Evolutionary conservation across 2,113 vertebrate genomes (phyloP).

Genomic region (Chlamydotis undulata): DNA sequence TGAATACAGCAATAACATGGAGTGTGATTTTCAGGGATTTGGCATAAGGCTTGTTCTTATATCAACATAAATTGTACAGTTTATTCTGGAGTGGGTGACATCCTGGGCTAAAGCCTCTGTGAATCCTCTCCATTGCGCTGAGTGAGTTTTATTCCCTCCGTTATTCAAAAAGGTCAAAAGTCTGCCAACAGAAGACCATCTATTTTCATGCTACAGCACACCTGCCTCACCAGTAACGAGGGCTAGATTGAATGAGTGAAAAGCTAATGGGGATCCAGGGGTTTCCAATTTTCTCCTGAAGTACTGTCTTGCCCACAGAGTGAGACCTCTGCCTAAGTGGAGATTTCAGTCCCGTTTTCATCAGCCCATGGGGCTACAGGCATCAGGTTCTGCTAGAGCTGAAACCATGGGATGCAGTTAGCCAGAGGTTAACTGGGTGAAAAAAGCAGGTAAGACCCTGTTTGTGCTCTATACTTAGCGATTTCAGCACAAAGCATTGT

Average conservation of each 20-base stretch:
- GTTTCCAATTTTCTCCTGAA: not conserved
- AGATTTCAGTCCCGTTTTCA: not conserved
- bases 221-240: not conserved
- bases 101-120: not conserved
- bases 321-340: not conserved
- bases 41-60: not conserved
- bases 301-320: not conserved
- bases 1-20: not conserved
- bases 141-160: not conserved
- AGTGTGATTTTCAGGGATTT: not conserved
- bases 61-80: not conserved
- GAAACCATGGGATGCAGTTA: accelerated
- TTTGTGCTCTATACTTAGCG: not conserved
- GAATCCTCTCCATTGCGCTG: not conserved
- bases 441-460: not conserved
- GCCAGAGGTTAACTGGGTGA: not conserved
- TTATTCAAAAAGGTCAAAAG: not conserved
- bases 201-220: not conserved
- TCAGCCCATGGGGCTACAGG: not conserved
- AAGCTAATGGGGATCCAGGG: not conserved
- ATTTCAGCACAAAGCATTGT: not conserved
- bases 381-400: accelerated
- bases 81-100: not conserved
- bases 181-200: not conserved
- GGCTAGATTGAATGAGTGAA: not conserved